Base-by-base conservation (phyloP, 2,797 vertebrate genomes). In the Cynopterus sphinx region DNA sequence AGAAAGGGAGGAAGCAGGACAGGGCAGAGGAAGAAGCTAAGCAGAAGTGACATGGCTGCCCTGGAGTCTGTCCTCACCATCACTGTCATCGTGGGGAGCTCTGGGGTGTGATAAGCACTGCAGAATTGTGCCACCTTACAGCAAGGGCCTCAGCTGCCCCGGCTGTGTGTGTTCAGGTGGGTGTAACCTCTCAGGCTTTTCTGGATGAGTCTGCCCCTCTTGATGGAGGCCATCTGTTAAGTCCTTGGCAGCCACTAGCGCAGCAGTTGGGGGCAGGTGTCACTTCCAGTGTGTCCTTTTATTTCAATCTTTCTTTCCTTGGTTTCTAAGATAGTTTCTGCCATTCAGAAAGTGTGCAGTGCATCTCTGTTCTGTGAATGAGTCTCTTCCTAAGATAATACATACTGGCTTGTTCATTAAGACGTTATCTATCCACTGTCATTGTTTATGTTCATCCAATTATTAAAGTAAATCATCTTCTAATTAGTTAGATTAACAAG, bases 391-490 rank as follows among this genome's bases (percentile, higher is more conserved):
- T 90, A 83, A 91, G 21, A 4, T 41, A 81, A 89, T 41, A 79
- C 26, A 13, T 73, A n/a, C 57, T 87, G 1, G 4, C 68, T 75
- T 89, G 78, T 77, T 92, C 93, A 96, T 97, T 93, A 90, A 96
- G 90, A 79, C 10, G 87, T 49, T 55, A 77, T 63, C 59, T 49
- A 73, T 63, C 59, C 71, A 65, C 91, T 73, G 84, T 89, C 74
- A 91, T 93, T 79, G 15, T 90, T 91, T 93, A 61, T 87, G 83
- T 95, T 84, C 31, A 57, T 70, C 70, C 91, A 97, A 93, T 97
- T 93, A 91, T 91, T 93, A 94, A 94, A 61, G 55, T 87, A 87
- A 96, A 93, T 93, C 57, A 71, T 90, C 70, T 63, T 88, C 87
- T 93, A 68, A 65, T 43, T 67, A 91, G 85, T 83, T 83, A 84